phyloP scores from a whole-genome alignment of 1,140 invertebrate species.

The Calliopsis andreniformis region DNA sequence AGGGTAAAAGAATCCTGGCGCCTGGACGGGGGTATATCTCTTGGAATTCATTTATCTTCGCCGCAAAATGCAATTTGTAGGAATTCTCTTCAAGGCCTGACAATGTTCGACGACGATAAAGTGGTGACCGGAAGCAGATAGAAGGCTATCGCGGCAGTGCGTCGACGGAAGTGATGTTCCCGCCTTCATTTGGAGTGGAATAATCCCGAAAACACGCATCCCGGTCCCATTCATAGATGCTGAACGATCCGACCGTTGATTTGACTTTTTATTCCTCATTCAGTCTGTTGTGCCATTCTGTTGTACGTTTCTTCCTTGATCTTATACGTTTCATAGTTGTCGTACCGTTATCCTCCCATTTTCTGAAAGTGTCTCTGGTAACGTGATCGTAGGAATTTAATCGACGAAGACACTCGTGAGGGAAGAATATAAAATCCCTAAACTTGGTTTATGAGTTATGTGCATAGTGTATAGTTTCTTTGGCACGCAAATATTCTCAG shows the following conservation, averaged over 20 bases:
- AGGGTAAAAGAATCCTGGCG: slow-evolving; percentile 30
- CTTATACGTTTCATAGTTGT: not conserved
- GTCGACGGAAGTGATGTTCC: slow-evolving; percentile 53
- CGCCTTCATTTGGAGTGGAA: slow-evolving; percentile 44
- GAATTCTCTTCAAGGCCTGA: slow-evolving; percentile 58
- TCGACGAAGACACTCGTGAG: not conserved
- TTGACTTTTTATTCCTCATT: slow-evolving; percentile 10
- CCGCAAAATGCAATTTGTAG: slow-evolving; percentile 56
- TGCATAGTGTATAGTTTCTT: not conserved
- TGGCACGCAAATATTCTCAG: not conserved
- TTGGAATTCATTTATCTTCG: slow-evolving; percentile 23
- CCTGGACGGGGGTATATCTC: slow-evolving; percentile 9
- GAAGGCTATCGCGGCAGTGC: slow-evolving; percentile 42
- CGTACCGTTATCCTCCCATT: too few relatives aligned
- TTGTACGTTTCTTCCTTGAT: not conserved
- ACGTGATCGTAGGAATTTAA: not conserved
- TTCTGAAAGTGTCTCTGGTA: not conserved
- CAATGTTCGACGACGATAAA: slow-evolving; percentile 45
- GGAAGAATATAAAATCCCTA: not conserved
- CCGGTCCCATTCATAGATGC: slow-evolving; percentile 33
- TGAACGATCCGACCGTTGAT: slow-evolving; percentile 2
- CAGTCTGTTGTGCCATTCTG: not conserved
- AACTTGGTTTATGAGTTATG: slow-evolving; percentile 14
- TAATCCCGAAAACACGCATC: slow-evolving; percentile 26
- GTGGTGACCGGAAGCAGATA: slow-evolving; percentile 51